Conservation (phyloP, 1,140 invertebrate species). For the Galendromus occidentalis region DNA sequence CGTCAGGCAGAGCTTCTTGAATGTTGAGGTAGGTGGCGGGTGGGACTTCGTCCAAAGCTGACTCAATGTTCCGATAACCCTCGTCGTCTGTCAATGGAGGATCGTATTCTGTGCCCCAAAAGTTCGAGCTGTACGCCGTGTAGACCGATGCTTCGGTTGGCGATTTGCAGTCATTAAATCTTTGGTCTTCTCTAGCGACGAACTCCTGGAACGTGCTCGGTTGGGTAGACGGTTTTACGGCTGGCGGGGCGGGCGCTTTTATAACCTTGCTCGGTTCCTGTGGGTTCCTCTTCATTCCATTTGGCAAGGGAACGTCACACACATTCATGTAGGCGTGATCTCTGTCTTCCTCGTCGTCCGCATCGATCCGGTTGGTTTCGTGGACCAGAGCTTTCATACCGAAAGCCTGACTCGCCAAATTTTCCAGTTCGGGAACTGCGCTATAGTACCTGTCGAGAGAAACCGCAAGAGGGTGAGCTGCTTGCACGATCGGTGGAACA, state of each 20-base stretch:
- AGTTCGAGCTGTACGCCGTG: conserved; percentile 3
- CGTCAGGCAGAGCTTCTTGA: not conserved
- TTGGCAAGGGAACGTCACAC: not conserved
- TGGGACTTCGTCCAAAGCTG: not conserved
- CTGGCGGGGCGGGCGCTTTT: not conserved
- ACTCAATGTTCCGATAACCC: conserved; percentile 12
- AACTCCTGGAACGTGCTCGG: not conserved
- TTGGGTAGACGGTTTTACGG: not conserved
- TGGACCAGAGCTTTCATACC: not conserved
- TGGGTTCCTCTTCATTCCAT: not conserved
- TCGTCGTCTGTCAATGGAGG: conserved; percentile 4
- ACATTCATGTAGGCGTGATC: conserved; percentile 9
- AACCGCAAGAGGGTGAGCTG: not conserved
- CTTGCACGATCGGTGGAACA: no score
- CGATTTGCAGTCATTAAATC: not conserved
- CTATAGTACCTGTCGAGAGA: not conserved
- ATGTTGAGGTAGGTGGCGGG: conserved; percentile 3
- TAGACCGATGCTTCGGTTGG: not conserved
- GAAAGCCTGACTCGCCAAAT: no score
- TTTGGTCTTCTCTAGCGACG: not conserved
- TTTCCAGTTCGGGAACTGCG: not conserved
- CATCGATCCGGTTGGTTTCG: no score
- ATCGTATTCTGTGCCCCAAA: not conserved
- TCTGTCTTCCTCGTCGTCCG: not conserved
- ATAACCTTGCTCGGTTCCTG: not conserved